Base-by-base conservation (phyloP, 2,113 vertebrate genomes). In the Piprites chloris region DNA sequence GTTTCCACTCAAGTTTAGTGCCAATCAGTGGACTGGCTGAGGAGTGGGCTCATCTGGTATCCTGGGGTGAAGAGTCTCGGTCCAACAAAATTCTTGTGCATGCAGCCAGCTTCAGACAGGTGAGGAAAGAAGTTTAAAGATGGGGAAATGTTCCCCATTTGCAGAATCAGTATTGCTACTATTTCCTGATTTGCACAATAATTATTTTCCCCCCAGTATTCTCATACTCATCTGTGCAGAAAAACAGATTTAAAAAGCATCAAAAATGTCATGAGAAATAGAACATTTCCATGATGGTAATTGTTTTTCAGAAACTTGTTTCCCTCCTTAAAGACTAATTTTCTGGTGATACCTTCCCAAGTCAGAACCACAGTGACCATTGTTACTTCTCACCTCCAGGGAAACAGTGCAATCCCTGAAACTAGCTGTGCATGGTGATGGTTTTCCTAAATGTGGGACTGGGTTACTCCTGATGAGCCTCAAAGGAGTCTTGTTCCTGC, bases 391-490 rank as follows among this genome's bases (percentile, higher is more conserved):
- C 37, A 74, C 33, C n/a, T 73, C 21, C 41, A 30, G n/a, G 33
- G 28, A 83, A 86, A 33, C 5, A 76, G 42, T 2, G 4, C 6
- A 82, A 37, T 1, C 47, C 42, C 71, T 55, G 46, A 85, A 83
- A 75, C 18, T 20, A 58, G 4, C 22, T 0, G 0, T 47, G 18
- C 2, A 5, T 9, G 1, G 26, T 11, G 20, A 23, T 27, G 16
- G 2, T 35, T 49, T n/a, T 83, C 24, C 47, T 66, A 37, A 53
- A 19, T 2, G 8, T 37, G 59, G 67, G 39, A 61, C 3, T 0
- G 12, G 15, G 10, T 39, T 76, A 24, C 13, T 69, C 27, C 53
- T 37, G 44, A 47, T 21, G 15, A 67, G 18, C 41, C 41, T 23
- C 4, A 2, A 66, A 87, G 50, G 19, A 93, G 17, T 17, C 22